Evolutionary conservation across 2,888 invertebrate genomes (phyloP).

Genomic region (Amphipyra berbera): DNA sequence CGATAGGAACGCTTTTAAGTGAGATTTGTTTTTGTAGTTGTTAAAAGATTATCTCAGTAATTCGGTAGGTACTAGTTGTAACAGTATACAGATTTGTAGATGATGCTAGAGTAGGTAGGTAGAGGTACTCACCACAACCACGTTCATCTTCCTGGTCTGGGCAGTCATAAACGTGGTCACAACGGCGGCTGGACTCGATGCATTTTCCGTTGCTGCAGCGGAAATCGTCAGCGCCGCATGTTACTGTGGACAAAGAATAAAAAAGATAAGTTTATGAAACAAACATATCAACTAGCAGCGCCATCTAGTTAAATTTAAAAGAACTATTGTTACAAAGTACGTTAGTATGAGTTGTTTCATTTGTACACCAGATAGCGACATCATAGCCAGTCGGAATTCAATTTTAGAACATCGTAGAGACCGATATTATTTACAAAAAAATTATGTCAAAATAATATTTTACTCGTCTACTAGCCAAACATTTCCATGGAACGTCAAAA

Average conservation of each 20-base stretch:
- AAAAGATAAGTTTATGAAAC: not conserved
- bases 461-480: too few relatives aligned
- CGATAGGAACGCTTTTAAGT: too few relatives aligned
- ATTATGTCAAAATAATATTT: too few relatives aligned
- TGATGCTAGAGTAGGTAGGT: not conserved
- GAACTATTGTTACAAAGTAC: not conserved
- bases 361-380: not conserved
- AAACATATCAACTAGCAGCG: not conserved
- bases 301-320: not conserved
- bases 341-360: not conserved
- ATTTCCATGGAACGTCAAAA: too few relatives aligned
- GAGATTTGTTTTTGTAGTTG: too few relatives aligned
- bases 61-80: too few relatives aligned
- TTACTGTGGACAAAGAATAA: conserved; percentile 73
- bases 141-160: conserved; percentile 90
- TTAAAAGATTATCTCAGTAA: too few relatives aligned
- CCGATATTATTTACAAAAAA: too few relatives aligned
- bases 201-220: conserved; percentile 89
- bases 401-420: too few relatives aligned
- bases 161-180: conserved; percentile 91
- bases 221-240: conserved; percentile 83
- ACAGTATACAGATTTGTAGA: too few relatives aligned
- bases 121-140: conserved; percentile 89
- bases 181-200: conserved; percentile 87
- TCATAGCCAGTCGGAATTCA: not conserved